Percentiles rank a stretch among this genome's conserved stretches.
Evolutionary conservation across 2,888 invertebrate genomes (phyloP).

Genomic region (Sabatieria punctata): DNA sequence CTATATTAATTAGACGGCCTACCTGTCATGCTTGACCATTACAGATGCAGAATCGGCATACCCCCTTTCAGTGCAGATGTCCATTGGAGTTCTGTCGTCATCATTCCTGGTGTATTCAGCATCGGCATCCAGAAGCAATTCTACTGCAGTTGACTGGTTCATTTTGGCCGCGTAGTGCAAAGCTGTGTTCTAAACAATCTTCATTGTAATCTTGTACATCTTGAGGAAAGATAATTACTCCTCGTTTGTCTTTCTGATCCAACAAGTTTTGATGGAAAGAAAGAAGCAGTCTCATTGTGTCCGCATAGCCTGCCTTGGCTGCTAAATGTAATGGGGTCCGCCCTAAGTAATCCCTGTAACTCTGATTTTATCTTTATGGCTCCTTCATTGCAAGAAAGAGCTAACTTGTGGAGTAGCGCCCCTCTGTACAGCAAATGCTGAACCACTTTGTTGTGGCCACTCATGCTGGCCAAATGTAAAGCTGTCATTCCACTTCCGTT

Average conservation of each 20-base stretch:
- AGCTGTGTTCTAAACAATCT: slow-evolving; percentile 32
- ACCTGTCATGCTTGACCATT: slow-evolving; percentile 49
- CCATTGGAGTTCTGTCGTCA: slow-evolving; percentile 65
- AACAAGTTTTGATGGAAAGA: slow-evolving; percentile 67
- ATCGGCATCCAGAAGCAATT: slow-evolving; percentile 25
- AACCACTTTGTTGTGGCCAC: slow-evolving; percentile 64
- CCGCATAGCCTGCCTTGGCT: slow-evolving; percentile 59
- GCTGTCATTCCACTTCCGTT: slow-evolving; percentile 70
- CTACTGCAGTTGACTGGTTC: slow-evolving; percentile 23
- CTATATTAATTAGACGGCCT: too few relatives aligned
- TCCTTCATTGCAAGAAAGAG: too few relatives aligned
- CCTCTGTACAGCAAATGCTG: slow-evolving; percentile 63
- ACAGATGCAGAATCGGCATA: slow-evolving; percentile 65
- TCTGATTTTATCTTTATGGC: too few relatives aligned
- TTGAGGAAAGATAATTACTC: too few relatives aligned
- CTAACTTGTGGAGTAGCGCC: slow-evolving; percentile 49
- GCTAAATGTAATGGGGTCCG: slow-evolving; percentile 65
- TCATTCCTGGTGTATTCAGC: slow-evolving; percentile 41
- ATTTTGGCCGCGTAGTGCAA: slow-evolving; percentile 29
- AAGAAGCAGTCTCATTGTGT: slow-evolving; percentile 61
- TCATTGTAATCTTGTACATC: too few relatives aligned
- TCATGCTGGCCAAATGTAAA: slow-evolving; percentile 62
- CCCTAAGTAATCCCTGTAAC: slow-evolving; percentile 58
- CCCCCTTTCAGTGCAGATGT: slow-evolving; percentile 72
- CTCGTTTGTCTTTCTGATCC: slow-evolving; percentile 46